Evolutionary conservation across 2,797 vertebrate genomes (phyloP).

Genomic region (Synanceia verrucosa): DNA sequence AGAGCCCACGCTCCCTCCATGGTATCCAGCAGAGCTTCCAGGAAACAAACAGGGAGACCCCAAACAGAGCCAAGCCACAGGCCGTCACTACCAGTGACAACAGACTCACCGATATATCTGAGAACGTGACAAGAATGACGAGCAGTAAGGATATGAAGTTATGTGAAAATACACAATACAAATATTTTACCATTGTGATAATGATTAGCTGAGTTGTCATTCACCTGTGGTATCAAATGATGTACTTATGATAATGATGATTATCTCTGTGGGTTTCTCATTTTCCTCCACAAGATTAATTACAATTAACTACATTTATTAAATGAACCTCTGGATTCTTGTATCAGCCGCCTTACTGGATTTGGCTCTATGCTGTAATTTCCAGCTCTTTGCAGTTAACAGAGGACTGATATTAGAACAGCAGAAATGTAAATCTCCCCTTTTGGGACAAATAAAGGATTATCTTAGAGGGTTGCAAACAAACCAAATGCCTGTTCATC

Average conservation of each 20-base stretch:
- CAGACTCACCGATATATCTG: slow-evolving; percentile 97
- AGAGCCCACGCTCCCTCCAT: slow-evolving; percentile 92
- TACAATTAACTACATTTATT: slow-evolving; percentile 57
- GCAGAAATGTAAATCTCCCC: too few species aligned
- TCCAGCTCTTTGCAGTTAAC: slow-evolving; percentile 33
- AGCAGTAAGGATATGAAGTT: slow-evolving; percentile 9
- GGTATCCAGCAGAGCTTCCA: slow-evolving; percentile 99
- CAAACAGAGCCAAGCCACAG: slow-evolving; percentile 95
- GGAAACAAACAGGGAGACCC: slow-evolving; percentile 97
- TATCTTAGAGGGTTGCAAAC: too few species aligned
- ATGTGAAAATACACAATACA: not conserved
- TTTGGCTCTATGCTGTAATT: slow-evolving; percentile 3
- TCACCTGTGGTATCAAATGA: not conserved
- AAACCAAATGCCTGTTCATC: too few species aligned
- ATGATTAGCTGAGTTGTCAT: not conserved
- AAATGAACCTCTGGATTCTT: slow-evolving; percentile 54
- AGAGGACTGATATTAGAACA: slow-evolving; percentile 16
- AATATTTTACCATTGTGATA: not conserved
- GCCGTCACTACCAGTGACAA: slow-evolving; percentile 95
- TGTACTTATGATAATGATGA: too few species aligned
- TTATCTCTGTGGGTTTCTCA: slow-evolving; percentile 2
- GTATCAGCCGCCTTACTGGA: slow-evolving; percentile 13
- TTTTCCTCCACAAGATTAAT: slow-evolving; percentile 51
- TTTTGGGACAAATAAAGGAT: too few species aligned
- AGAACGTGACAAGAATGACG: slow-evolving; percentile 15